Percentiles rank a stretch among this genome's conserved stretches.
These are phyloP conservation scores for Leistus spinibarbis DNA, from an alignment of 2,888 invertebrate species.

Conservation along the genomic window DNA sequence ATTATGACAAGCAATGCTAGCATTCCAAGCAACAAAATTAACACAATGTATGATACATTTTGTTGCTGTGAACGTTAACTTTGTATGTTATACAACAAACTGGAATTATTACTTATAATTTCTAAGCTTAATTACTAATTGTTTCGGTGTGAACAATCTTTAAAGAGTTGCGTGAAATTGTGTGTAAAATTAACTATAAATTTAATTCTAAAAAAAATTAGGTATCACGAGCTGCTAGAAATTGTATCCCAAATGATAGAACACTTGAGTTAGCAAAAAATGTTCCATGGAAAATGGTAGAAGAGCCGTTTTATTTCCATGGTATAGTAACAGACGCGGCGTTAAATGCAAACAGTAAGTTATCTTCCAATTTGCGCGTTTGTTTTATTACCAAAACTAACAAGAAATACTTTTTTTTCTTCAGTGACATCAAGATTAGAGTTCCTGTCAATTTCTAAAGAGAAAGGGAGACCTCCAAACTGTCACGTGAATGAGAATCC, in stretches of 20 bases:
- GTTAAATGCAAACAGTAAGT: conserved; percentile 40
- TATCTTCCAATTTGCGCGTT: neutral
- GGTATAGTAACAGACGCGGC: conserved; percentile 42
- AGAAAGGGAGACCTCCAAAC: conserved; percentile 52
- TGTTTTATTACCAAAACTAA: too few relatives aligned
- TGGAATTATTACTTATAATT: too few relatives aligned
- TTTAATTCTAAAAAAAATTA: conserved; percentile 45
- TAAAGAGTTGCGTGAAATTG: too few relatives aligned
- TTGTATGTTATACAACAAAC: too few relatives aligned
- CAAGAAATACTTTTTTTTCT: conserved; percentile 31
- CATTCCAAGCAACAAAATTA: too few relatives aligned
- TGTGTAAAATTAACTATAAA: too few relatives aligned
- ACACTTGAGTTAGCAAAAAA: conserved; percentile 56
- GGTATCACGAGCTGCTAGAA: conserved; percentile 57
- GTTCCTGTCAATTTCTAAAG: conserved; percentile 52
- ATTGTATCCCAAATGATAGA: conserved; percentile 57
- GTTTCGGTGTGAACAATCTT: too few relatives aligned
- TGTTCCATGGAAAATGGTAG: conserved; percentile 47
- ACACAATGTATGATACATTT: too few relatives aligned
- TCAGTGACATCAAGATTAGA: conserved; percentile 49
- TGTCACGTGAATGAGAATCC: conserved; percentile 59
- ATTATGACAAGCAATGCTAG: too few relatives aligned
- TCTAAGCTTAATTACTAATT: too few relatives aligned
- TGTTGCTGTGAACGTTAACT: too few relatives aligned
- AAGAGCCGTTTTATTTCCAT: conserved; percentile 38